These are phyloP conservation scores for Lithobates pipiens DNA, from an alignment of 2,797 vertebrate species.

Conservation along the genomic window DNA sequence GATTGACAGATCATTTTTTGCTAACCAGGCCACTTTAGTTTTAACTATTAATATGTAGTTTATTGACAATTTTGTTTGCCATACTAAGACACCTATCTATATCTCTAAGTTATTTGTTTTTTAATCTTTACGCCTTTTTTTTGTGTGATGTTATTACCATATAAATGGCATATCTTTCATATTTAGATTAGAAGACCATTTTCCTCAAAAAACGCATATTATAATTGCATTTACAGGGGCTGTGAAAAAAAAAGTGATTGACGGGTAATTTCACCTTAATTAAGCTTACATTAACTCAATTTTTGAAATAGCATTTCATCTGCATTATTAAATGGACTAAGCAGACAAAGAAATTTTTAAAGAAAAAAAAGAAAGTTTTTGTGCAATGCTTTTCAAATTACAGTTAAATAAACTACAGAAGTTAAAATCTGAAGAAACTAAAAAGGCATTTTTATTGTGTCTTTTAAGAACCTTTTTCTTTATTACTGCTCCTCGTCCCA, in stretches of 20 bases:
- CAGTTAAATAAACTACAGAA: neutral
- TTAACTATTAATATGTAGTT: neutral
- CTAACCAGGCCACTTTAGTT: neutral
- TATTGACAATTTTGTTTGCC: neutral
- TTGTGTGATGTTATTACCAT: neutral
- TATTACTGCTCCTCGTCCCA: neutral
- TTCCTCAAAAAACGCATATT: neutral
- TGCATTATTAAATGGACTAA: neutral
- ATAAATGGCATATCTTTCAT: neutral
- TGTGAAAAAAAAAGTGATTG: neutral
- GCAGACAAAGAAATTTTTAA: no score
- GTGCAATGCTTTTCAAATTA: neutral
- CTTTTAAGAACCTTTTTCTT: neutral
- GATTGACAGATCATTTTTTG: neutral
- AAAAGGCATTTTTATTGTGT: neutral
- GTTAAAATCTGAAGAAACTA: neutral
- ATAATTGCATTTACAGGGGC: neutral
- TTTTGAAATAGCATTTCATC: neutral
- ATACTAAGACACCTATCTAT: neutral
- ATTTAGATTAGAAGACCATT: neutral
- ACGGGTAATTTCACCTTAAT: no score
- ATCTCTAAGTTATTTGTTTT: neutral
- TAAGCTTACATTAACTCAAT: neutral
- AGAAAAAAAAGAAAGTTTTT: neutral
- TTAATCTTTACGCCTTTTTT: no score